These are phyloP conservation scores for Sakesphorus luctuosus DNA, from an alignment of 2,113 vertebrate species.

Conservation along the genomic window DNA sequence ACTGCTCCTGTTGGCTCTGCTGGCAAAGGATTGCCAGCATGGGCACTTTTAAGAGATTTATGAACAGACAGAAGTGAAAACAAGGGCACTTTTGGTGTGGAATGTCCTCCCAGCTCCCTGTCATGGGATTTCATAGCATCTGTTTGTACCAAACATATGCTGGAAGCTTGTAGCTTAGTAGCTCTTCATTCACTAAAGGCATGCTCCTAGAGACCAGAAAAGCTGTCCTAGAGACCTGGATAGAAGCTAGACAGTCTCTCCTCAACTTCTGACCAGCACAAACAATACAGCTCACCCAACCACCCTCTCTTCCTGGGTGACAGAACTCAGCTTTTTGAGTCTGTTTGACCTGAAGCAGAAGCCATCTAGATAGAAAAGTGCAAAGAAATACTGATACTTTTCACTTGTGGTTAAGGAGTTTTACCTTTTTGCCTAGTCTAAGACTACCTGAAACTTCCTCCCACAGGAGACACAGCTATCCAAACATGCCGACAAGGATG, in stretches of 20 bases:
- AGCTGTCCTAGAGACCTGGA: not conserved
- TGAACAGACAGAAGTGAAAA: not conserved
- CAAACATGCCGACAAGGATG: not conserved
- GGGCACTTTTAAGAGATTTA: not conserved
- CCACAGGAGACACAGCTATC: not conserved
- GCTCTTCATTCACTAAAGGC: not conserved
- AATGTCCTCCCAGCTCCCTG: not conserved
- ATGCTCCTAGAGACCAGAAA: not conserved
- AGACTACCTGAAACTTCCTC: not conserved
- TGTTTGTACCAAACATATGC: accelerated
- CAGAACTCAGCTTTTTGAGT: not conserved
- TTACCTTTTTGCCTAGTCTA: not conserved
- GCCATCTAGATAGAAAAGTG: not conserved
- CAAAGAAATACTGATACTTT: not conserved
- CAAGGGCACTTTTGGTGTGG: not conserved
- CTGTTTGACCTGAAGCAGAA: not conserved
- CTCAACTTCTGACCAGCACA: not conserved
- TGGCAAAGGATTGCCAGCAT: not conserved
- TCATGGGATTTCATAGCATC: accelerated
- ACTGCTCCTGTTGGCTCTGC: not conserved
- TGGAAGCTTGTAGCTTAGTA: not conserved
- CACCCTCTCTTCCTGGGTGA: not conserved
- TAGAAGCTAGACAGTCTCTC: not conserved
- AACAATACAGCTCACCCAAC: accelerated
- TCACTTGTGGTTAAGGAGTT: not conserved